These are phyloP conservation scores for Sinocyclocheilus maitianheensis DNA, from an alignment of 2,113 vertebrate genomes.

Conservation along the genomic window DNA sequence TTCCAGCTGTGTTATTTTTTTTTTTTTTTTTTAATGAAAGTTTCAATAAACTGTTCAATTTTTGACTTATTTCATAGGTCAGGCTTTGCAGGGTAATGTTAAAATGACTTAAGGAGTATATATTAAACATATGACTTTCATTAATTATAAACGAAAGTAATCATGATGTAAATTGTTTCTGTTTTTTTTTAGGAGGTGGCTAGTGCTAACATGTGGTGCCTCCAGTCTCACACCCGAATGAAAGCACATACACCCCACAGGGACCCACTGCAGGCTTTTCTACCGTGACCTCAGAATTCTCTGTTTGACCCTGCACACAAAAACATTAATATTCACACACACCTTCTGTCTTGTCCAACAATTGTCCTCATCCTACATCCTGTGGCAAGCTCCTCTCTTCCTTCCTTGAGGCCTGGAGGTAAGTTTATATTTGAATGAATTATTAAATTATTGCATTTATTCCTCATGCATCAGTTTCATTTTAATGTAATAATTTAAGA, in stretches of 20 bases:
- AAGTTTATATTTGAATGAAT: constrained; percentile 44
- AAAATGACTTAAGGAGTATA: neutral
- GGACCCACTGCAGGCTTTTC: constrained; percentile 20
- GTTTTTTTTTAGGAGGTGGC: constrained; percentile 8
- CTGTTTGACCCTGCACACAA: neutral
- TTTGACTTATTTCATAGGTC: too few species aligned
- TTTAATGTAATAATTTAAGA: neutral
- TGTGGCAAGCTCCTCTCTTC: constrained; percentile 49
- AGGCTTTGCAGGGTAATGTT: too few species aligned
- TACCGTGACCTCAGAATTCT: constrained; percentile 17
- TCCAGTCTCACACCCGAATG: constrained; percentile 18
- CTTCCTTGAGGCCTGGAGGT: constrained; percentile 65
- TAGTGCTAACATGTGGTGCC: constrained; percentile 46
- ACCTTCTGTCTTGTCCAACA: neutral
- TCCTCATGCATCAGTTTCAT: neutral
- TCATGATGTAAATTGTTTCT: neutral
- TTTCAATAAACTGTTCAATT: neutral
- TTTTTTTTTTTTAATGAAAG: neutral
- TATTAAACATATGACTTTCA: neutral
- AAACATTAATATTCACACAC: constrained; percentile 2
- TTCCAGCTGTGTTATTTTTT: too few species aligned
- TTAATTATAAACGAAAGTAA: neutral
- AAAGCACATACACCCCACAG: constrained; percentile 31
- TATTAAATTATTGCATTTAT: neutral
- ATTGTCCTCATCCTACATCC: constrained; percentile 14